These are phyloP conservation scores for Microctonus brassicae DNA, from an alignment of 2,888 invertebrate genomes.

Conservation along the genomic window DNA sequence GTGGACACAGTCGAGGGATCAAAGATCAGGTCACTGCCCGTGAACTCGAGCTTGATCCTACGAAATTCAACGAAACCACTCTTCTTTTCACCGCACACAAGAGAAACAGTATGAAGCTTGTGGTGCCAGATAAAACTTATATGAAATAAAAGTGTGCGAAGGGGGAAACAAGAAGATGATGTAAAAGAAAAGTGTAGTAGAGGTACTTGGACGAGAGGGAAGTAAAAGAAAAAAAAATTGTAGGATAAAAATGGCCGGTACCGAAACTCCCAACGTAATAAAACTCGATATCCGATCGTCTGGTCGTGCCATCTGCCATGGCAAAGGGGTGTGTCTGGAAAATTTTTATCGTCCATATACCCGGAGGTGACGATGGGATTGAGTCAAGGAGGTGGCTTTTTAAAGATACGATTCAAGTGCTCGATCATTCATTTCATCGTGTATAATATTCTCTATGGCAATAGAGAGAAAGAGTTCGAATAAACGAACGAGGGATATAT, in stretches of 20 bases:
- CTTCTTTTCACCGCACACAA: not conserved
- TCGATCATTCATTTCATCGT: slow-evolving; percentile 40
- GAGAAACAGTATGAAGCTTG: not conserved
- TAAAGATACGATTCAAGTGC: slow-evolving; percentile 23
- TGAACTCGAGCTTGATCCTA: slow-evolving; percentile 13
- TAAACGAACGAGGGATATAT: slow-evolving; percentile 12
- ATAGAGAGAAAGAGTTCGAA: not conserved
- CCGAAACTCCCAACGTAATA: slow-evolving; percentile 36
- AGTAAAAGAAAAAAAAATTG: slow-evolving; percentile 18
- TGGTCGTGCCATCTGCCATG: slow-evolving; percentile 35
- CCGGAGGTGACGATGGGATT: slow-evolving; percentile 28
- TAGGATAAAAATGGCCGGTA: too few species aligned
- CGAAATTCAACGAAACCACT: slow-evolving; percentile 12
- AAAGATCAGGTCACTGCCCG: slow-evolving; percentile 24
- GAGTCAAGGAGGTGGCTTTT: slow-evolving; percentile 32
- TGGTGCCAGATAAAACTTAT: slow-evolving; percentile 6
- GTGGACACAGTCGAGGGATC: slow-evolving; percentile 29
- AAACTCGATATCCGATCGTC: slow-evolving; percentile 41
- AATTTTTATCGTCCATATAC: slow-evolving; percentile 31
- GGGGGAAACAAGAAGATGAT: slow-evolving; percentile 8
- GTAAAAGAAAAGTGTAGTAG: not conserved
- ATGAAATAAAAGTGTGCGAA: slow-evolving; percentile 8
- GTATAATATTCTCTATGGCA: slow-evolving; percentile 35
- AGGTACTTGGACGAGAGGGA: not conserved
- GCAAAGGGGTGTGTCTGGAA: slow-evolving; percentile 33